Base-by-base conservation (phyloP, 2,113 vertebrate species). In the Ochotona princeps region DNA sequence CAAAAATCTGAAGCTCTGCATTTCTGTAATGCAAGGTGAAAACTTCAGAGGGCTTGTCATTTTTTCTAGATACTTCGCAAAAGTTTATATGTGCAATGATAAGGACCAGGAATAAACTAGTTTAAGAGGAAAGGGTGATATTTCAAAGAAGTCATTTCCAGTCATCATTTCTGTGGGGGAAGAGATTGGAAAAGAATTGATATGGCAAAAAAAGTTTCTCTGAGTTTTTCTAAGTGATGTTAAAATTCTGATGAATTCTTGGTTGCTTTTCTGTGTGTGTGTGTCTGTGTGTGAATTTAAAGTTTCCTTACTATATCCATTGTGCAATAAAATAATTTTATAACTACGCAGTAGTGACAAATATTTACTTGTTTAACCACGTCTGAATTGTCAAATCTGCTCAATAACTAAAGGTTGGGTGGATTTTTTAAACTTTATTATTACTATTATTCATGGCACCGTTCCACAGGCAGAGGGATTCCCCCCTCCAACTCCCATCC, bases 1-100 rank as follows among this genome's bases (percentile, higher is more conserved):
- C 81, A 86, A 96, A 96, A 87, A 18, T 57, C 69, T 4, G 65
- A 94, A 91, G 60, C 81, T 75, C 84, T 91, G 82, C 66, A 94
- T 93, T 94, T 94, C 83, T 94, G 21, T 82, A 95, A n/a, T 70
- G 73, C 18, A 63, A 54, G 69, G 60, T 65, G 73, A 91, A 57
- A 74, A 87, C 38, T 10, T 23, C 14, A 91, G 73, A 69, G 21
- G 51, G 89, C 69, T 82, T 57, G 35, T 83, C 75, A 87, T 75
- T 70, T 81, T 84, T 28, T 89, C 44, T 38, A 89, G 82, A 80
- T 4, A 89, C 3, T 66, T 94, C 76, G 15, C 6, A 89, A 25
- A 25, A 79, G 81, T 87, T 72, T 90, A 32, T 8, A 61, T 63
- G 26, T 57, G n/a, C 87, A 93, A 25, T 79, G 78, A 78, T 32